phyloP scores from a whole-genome alignment of 2,113 vertebrate genomes.

The Philantomba maxwellii region DNA sequence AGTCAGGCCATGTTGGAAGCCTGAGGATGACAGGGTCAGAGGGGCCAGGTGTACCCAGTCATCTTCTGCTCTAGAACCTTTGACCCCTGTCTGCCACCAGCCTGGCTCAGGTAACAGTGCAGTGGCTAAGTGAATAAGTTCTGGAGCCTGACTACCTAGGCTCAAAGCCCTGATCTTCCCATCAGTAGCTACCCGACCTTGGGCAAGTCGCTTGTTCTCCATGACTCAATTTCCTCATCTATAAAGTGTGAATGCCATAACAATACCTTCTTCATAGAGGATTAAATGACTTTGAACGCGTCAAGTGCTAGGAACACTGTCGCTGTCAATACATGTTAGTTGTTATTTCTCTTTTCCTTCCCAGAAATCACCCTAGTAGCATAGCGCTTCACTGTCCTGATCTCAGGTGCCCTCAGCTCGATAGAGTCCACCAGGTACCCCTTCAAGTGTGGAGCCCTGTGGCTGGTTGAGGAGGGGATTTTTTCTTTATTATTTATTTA shows the following conservation, averaged over 20 bases:
- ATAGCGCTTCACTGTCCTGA: background rate
- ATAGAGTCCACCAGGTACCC: background rate
- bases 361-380: background rate
- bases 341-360: background rate
- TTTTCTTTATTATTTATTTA: background rate
- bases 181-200: background rate
- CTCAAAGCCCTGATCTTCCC: background rate
- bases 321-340: background rate
- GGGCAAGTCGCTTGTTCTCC: background rate
- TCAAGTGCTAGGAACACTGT: background rate
- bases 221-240: conserved; percentile 5
- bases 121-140: background rate
- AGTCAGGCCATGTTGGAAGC: conserved; percentile 67
- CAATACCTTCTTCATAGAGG: background rate
- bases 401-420: background rate
- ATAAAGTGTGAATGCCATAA: background rate
- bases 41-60: background rate
- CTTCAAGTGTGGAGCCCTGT: background rate
- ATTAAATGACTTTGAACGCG: background rate
- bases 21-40: conserved; percentile 8
- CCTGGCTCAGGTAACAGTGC: background rate
- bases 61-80: background rate
- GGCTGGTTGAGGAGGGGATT: background rate
- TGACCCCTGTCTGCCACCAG: background rate
- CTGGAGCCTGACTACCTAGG: background rate